phyloP scores from a whole-genome alignment of 2,113 vertebrate genomes.

The Rhinichthys klamathensis region DNA sequence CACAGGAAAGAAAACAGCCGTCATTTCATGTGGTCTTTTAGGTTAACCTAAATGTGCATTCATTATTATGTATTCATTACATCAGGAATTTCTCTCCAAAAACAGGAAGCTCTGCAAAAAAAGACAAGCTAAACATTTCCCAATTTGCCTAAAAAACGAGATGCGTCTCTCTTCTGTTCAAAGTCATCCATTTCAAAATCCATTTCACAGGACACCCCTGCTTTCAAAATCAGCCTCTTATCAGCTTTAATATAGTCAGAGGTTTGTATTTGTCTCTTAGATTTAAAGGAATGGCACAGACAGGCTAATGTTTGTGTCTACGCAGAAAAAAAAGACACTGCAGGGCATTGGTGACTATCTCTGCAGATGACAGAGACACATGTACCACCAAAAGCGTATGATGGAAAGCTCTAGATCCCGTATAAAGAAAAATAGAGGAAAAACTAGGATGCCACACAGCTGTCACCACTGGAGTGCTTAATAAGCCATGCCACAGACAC shows the following conservation, averaged over 20 bases:
- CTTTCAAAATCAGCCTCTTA: background rate
- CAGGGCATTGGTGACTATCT: background rate
- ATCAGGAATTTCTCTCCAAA: background rate
- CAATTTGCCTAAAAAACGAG: background rate
- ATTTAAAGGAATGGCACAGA: background rate
- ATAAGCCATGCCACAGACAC: conserved; percentile 19
- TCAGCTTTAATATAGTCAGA: conserved; percentile 28
- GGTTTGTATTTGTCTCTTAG: background rate
- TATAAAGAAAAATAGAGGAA: background rate
- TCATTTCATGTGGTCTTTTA: background rate
- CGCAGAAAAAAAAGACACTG: background rate
- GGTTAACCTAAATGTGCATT: background rate
- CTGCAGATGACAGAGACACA: background rate
- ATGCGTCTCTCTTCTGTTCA: too few species aligned
- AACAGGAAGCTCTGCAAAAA: background rate
- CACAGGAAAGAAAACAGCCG: background rate
- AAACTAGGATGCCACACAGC: conserved; percentile 1
- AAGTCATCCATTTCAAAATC: background rate
- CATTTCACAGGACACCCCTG: background rate
- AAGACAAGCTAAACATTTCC: background rate
- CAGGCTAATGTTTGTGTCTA: background rate
- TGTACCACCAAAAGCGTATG: background rate
- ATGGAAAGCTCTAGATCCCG: background rate
- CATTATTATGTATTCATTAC: background rate
- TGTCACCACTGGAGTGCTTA: background rate